Base-by-base conservation (phyloP, 2,888 invertebrate genomes). In the Dryomyza anilis region DNA sequence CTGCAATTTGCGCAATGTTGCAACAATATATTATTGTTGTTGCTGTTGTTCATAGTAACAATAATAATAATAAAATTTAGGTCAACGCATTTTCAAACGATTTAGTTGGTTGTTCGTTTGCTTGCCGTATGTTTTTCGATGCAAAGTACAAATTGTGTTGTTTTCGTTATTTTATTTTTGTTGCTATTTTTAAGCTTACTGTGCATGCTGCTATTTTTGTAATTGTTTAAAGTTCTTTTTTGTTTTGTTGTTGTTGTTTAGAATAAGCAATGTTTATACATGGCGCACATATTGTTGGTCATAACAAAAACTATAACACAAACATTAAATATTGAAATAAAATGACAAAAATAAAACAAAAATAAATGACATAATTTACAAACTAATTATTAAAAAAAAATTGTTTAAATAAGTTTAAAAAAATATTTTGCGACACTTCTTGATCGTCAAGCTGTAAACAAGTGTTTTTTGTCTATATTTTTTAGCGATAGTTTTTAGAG, bases 51-150 rank as follows among this genome's bases (percentile, higher is more conserved):
- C 2, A 55, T 63, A 29, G n/a, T n/a, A 46, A 46, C 36, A 21
- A 14, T 61, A 36, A 43, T 39, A 61, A 60, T 56, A 65, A 70
- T 71, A 60, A 71, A 73, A 76, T 76, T 78, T 76, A 71, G 76
- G 76, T 76, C 78, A 76, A 78, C 77, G 78, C 78, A 76, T 76
- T 74, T 61, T 53, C 46, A 33, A 33, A 30, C 29, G 21, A 33
- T 36, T 33, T n/a, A n/a, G 56, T 21, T n/a, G n/a, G 36, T 36
- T 7, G 3, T 2, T 7, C 33, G 39, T n/a, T 39, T 39, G 2
- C 12, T 39, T 39, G 39, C n/a, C n/a, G 39, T 39, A n/a, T 39
- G 39, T 39, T 4, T 12, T 39, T 39, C 4, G 12, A 7, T 39
- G 39, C 39, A 39, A n/a, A n/a, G n/a, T n/a, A n/a, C n/a, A n/a